Percentiles rank a stretch among this genome's conserved stretches.
These are phyloP conservation scores for Drosophila elegans DNA, from an alignment of 1,140 invertebrate genomes.

Conservation along the genomic window DNA sequence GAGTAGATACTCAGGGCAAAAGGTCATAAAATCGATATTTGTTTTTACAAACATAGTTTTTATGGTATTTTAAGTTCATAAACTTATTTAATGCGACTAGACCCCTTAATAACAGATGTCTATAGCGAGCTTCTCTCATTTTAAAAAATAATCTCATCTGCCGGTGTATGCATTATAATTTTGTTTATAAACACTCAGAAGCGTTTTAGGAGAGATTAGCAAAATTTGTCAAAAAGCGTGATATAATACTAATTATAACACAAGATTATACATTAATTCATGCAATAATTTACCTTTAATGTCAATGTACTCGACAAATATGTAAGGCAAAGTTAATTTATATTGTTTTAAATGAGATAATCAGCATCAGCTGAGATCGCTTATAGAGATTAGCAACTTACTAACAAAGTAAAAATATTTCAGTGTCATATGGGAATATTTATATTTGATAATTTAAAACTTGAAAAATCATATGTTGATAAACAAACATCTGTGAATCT, in stretches of 20 bases:
- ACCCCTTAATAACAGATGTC: not conserved
- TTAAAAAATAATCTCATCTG: slow-evolving; percentile 22
- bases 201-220: slow-evolving; percentile 18
- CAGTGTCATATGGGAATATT: not conserved
- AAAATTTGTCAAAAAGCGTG: slow-evolving; percentile 15
- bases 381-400: slow-evolving; percentile 37
- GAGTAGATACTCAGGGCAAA: slow-evolving; percentile 13
- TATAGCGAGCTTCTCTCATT: not conserved
- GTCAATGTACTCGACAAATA: slow-evolving; percentile 49
- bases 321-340: slow-evolving; percentile 40
- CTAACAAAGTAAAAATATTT: not conserved
- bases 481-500: too few relatives aligned
- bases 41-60: slow-evolving; percentile 8
- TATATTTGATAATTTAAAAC: not conserved
- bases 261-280: slow-evolving; percentile 20
- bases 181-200: slow-evolving; percentile 50
- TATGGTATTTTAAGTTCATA: slow-evolving; percentile 7
- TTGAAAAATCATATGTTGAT: not conserved
- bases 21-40: slow-evolving; percentile 16
- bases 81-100: not conserved
- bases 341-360: slow-evolving; percentile 35
- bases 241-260: slow-evolving; percentile 37
- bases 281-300: slow-evolving; percentile 47
- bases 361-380: slow-evolving; percentile 51
- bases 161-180: slow-evolving; percentile 23